phyloP scores from a whole-genome alignment of 1,140 invertebrate genomes.

The Calliopsis andreniformis region DNA sequence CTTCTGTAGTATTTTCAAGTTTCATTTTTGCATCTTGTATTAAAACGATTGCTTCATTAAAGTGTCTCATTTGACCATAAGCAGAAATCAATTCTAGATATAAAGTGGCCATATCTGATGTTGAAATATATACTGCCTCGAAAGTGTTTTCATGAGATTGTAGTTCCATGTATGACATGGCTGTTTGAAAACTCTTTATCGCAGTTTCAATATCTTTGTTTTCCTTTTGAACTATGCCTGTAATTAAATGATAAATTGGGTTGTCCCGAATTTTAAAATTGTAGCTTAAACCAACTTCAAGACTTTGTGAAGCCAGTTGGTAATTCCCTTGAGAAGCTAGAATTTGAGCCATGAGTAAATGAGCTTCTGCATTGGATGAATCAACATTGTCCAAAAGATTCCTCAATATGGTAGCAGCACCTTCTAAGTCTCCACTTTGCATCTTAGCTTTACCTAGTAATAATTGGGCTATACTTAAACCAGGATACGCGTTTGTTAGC shows the following conservation, averaged over 20 bases:
- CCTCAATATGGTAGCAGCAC: constrained; percentile 85
- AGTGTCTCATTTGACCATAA: constrained; percentile 86
- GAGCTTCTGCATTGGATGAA: constrained; percentile 89
- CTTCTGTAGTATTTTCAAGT: constrained; percentile 90
- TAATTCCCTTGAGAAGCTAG: constrained; percentile 88
- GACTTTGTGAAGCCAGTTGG: constrained; percentile 89
- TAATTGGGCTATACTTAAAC: constrained; percentile 88
- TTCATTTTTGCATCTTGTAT: constrained; percentile 92
- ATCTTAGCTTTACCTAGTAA: constrained; percentile 91
- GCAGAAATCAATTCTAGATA: constrained; percentile 94
- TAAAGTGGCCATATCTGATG: constrained; percentile 91
- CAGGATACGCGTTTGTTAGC: constrained; percentile 91
- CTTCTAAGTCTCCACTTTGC: constrained; percentile 87
- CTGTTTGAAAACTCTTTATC: constrained; percentile 88
- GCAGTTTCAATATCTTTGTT: constrained; percentile 88
- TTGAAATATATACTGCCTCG: constrained; percentile 79
- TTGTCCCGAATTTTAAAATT: constrained; percentile 96
- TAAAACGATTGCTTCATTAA: constrained; percentile 89
- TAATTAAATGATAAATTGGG: constrained; percentile 94
- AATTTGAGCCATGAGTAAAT: constrained; percentile 94
- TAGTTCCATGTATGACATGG: constrained; percentile 82
- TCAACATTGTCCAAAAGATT: constrained; percentile 89
- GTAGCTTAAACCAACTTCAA: constrained; percentile 94
- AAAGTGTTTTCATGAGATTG: constrained; percentile 38
- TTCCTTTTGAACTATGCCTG: constrained; percentile 91